Percentiles rank a stretch among this genome's conserved stretches.
These are phyloP conservation scores for Eumaeus atala DNA, from an alignment of 1,140 invertebrate species.

Conservation along the genomic window DNA sequence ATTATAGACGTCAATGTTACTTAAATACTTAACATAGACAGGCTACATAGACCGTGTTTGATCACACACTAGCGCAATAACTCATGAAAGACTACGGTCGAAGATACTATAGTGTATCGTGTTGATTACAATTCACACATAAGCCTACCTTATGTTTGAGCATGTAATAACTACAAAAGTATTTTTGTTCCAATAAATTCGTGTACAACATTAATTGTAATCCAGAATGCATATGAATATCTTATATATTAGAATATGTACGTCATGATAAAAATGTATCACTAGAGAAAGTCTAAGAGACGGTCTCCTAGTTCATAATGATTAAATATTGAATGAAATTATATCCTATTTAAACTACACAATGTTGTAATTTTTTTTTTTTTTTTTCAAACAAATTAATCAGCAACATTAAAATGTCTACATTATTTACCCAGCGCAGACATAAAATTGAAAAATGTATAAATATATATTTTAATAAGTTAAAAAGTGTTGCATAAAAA, in stretches of 20 bases:
- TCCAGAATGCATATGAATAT: constrained; percentile 4
- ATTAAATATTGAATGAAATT: too few species aligned
- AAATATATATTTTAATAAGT: too few species aligned
- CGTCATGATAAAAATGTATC: too few species aligned
- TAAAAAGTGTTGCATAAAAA: too few species aligned
- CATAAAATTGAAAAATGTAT: too few species aligned
- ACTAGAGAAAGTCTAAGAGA: too few species aligned
- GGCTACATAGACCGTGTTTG: not conserved
- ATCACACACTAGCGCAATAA: not conserved
- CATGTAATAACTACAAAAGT: constrained; percentile 6
- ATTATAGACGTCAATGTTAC: constrained; percentile 9
- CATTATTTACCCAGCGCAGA: too few species aligned
- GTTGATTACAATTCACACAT: not conserved
- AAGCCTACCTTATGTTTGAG: not conserved
- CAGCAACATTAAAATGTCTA: too few species aligned
- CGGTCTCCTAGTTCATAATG: too few species aligned
- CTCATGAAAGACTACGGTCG: not conserved
- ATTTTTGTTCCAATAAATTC: constrained; percentile 5
- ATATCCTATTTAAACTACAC: too few species aligned
- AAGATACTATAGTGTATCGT: not conserved
- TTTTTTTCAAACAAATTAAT: too few species aligned
- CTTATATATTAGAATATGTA: not conserved
- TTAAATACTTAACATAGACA: constrained; percentile 12
- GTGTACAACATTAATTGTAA: constrained; percentile 8
- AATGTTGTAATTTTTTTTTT: too few species aligned